Percentiles rank a stretch among this genome's conserved stretches.
Evolutionary conservation across 2,797 vertebrate species (phyloP).

Genomic region (Lepus townsendii): DNA sequence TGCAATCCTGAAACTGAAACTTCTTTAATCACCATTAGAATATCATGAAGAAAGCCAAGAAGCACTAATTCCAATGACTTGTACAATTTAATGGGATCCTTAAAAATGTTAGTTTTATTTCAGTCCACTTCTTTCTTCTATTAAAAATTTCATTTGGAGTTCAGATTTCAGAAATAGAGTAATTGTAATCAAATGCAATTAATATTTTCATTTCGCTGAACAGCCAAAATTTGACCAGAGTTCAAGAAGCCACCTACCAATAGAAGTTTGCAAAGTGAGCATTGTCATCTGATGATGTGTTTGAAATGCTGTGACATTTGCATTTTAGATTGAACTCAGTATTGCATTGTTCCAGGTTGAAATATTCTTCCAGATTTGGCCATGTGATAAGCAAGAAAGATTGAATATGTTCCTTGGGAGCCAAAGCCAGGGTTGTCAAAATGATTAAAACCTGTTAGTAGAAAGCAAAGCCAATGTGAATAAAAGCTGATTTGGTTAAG

Average conservation of each 20-base stretch:
- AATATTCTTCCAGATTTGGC: neutral
- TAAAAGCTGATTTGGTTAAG: neutral
- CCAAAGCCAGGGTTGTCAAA: neutral
- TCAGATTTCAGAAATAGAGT: conserved; percentile 7
- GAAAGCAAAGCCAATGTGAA: neutral
- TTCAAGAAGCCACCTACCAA: neutral
- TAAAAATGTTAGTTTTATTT: conserved; percentile 53
- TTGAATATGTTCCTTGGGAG: neutral
- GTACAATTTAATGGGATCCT: neutral
- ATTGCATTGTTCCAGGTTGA: neutral
- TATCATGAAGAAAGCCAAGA: neutral
- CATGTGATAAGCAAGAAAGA: neutral
- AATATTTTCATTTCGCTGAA: neutral
- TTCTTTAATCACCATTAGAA: neutral
- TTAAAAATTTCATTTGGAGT: conserved; percentile 24
- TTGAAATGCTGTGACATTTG: conserved; percentile 14
- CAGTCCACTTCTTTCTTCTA: neutral
- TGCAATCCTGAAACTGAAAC: conserved; percentile 19
- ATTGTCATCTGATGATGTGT: neutral
- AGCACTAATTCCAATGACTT: neutral
- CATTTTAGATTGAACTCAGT: conserved; percentile 52
- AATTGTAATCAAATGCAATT: neutral
- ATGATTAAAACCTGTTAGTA: neutral
- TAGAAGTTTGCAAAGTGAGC: neutral
- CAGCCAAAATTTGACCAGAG: neutral